A percentile compares a stretch with the other conserved stretches of the same genome.
These are phyloP conservation scores for Aspidoscelis tigris DNA, from an alignment of 2,113 vertebrate species.

Conservation along the genomic window DNA sequence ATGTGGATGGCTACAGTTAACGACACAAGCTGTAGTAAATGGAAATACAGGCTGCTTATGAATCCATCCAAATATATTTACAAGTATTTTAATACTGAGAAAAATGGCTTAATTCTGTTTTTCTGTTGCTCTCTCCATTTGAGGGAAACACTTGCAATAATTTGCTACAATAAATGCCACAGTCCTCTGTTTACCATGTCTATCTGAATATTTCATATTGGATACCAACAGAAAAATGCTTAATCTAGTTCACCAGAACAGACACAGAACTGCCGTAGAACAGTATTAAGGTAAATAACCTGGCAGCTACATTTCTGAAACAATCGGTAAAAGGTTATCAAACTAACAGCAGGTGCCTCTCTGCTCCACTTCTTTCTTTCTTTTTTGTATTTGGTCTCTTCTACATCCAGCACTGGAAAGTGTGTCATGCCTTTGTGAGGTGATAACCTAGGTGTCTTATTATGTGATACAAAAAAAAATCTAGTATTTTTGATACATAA, in stretches of 20 bases:
- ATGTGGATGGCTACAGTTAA: not conserved
- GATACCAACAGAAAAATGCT: not conserved
- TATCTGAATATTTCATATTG: no score
- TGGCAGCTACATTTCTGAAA: constrained; percentile 33
- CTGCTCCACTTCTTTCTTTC: constrained; percentile 56
- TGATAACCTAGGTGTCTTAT: constrained; percentile 51
- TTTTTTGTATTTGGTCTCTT: constrained; percentile 33
- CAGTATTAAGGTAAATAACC: constrained; percentile 7
- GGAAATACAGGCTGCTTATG: not conserved
- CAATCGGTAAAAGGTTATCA: constrained; percentile 52
- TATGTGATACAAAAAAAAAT: constrained; percentile 49
- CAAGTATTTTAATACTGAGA: not conserved
- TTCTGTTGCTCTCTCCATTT: not conserved
- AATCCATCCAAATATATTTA: not conserved
- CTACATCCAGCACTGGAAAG: constrained; percentile 46
- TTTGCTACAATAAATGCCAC: not conserved
- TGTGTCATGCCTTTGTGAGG: constrained; percentile 54
- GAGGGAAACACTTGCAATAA: not conserved
- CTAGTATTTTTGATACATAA: constrained; percentile 46
- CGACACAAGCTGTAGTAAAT: not conserved
- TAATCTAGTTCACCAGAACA: not conserved
- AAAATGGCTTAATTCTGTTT: not conserved
- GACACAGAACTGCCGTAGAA: not conserved
- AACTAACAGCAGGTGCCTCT: constrained; percentile 49
- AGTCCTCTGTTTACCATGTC: not conserved